Percentiles rank a stretch among this genome's conserved stretches.
Evolutionary conservation across 35 echinoderm and acorn worm species (phyloP).

Genomic region (Amphiura filiformis): DNA sequence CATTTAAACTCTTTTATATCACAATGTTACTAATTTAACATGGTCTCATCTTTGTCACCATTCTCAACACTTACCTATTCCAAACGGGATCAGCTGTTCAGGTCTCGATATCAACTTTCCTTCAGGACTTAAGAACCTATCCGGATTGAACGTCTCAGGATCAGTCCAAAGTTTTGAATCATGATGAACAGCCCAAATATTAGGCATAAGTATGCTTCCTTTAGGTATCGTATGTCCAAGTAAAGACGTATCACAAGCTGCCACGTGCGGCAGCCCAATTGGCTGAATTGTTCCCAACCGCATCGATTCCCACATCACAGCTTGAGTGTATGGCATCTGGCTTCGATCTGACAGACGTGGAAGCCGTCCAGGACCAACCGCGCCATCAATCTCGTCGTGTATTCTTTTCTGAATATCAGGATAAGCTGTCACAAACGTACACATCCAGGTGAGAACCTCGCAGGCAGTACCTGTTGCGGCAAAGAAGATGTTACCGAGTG

Average conservation of each 20-base stretch:
- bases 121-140: slow-evolving; percentile 62
- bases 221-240: slow-evolving; percentile 61
- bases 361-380: slow-evolving; percentile 53
- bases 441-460: slow-evolving; percentile 52
- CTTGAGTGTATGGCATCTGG: slow-evolving; percentile 29
- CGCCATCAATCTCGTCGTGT: slow-evolving; percentile 73
- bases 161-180: slow-evolving; percentile 63
- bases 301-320: slow-evolving; percentile 30
- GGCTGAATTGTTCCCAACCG: slow-evolving; percentile 54
- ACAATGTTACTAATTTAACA: no score
- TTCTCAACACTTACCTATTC: slow-evolving; percentile 68
- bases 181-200: slow-evolving; percentile 56
- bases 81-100: slow-evolving; percentile 81
- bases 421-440: slow-evolving; percentile 48
- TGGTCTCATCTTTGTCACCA: no score
- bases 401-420: slow-evolving; percentile 66
- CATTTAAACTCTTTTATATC: no score
- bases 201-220: slow-evolving; percentile 63
- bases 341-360: slow-evolving; percentile 5
- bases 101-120: slow-evolving; percentile 45
- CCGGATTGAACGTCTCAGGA: slow-evolving; percentile 68
- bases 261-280: slow-evolving; percentile 68
- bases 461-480: slow-evolving; percentile 80
- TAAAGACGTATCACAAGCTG: slow-evolving; percentile 49
- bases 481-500: slow-evolving; percentile 44